Percentiles rank a stretch among this genome's conserved stretches.
phyloP scores from a whole-genome alignment of 1,140 invertebrate species.

The Thereuonema tuberculata region DNA sequence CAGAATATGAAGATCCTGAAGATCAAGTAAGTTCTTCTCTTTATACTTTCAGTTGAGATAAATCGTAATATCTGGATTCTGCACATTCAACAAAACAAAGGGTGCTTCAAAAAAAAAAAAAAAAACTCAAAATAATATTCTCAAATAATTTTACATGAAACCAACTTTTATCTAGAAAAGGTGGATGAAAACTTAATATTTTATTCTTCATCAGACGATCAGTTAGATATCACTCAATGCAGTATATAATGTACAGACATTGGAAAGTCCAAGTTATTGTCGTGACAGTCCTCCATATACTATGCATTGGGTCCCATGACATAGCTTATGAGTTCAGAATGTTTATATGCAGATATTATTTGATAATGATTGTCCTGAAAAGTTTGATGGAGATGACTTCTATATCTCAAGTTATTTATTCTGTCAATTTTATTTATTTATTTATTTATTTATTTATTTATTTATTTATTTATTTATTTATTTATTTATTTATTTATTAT shows the following conservation, averaged over 20 bases:
- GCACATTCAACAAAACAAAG: background rate
- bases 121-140: background rate
- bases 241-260: background rate
- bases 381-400: too few relatives aligned
- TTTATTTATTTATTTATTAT: background rate
- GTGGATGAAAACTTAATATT: background rate
- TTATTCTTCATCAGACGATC: background rate
- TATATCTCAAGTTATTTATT: background rate
- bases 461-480: background rate
- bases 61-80: background rate
- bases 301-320: background rate
- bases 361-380: too few relatives aligned
- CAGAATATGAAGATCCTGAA: slow-evolving; percentile 92
- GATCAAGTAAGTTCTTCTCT: slow-evolving; percentile 57
- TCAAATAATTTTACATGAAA: background rate
- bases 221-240: background rate
- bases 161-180: background rate
- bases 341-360: too few relatives aligned
- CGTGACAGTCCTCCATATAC: background rate
- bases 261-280: background rate
- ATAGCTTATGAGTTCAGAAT: background rate
- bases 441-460: too few relatives aligned
- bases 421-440: too few relatives aligned
- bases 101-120: background rate
- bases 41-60: background rate